These are phyloP conservation scores for Chroicocephalus ridibundus DNA, from an alignment of 2,113 vertebrate genomes.

Conservation along the genomic window DNA sequence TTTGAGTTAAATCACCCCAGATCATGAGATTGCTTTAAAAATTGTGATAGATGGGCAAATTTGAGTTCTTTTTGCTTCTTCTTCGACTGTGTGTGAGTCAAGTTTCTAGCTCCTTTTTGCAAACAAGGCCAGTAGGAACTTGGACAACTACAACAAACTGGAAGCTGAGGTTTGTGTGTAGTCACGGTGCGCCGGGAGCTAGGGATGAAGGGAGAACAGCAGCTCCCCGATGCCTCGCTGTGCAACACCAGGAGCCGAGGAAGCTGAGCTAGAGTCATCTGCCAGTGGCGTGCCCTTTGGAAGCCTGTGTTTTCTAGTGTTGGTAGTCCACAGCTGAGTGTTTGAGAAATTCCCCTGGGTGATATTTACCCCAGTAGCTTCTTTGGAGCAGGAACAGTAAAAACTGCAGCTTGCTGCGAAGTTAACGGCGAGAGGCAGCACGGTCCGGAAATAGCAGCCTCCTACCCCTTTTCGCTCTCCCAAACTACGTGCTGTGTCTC, in stretches of 20 bases:
- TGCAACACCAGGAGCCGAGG: background rate
- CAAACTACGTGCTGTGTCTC: slow-evolving; percentile 54
- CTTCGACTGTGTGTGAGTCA: background rate
- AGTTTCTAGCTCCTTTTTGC: background rate
- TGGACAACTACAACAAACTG: background rate
- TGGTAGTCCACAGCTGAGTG: background rate
- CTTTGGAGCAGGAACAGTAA: slow-evolving; percentile 20
- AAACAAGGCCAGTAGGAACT: background rate
- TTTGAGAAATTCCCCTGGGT: background rate
- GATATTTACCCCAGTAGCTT: slow-evolving; percentile 23
- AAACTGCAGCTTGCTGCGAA: background rate
- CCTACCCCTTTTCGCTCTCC: slow-evolving; percentile 59
- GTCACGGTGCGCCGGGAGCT: rapidly evolving
- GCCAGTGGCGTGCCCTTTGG: background rate
- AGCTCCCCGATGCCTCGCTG: background rate
- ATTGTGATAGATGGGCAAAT: background rate
- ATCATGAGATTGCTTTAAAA: background rate
- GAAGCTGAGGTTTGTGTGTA: background rate
- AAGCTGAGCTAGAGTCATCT: background rate
- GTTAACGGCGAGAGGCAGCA: slow-evolving; percentile 7
- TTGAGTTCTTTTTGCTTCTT: background rate
- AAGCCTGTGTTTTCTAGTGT: background rate
- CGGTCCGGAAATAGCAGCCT: slow-evolving; percentile 51
- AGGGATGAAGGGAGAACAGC: background rate
- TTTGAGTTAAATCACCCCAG: background rate